phyloP scores from a whole-genome alignment of 2,113 vertebrate genomes.

The Marmota monax region DNA sequence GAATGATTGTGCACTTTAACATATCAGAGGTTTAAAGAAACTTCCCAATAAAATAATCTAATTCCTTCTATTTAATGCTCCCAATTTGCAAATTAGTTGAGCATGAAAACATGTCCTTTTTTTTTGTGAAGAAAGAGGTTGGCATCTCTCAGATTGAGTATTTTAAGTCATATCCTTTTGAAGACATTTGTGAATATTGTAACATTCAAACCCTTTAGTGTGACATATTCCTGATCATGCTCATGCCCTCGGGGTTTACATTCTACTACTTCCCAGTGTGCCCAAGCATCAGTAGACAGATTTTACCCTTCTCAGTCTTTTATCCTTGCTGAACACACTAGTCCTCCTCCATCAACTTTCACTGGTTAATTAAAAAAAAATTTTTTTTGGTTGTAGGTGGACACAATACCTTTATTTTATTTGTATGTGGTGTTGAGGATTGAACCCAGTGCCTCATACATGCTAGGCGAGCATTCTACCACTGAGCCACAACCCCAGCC shows the following conservation, averaged over 20 bases:
- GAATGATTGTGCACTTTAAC: no score
- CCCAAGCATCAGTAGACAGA: not conserved
- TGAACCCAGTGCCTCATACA: no score
- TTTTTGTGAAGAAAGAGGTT: not conserved
- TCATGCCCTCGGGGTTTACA: not conserved
- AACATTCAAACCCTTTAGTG: not conserved
- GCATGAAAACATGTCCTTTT: not conserved
- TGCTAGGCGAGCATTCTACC: no score
- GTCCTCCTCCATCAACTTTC: not conserved
- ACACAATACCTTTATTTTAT: no score
- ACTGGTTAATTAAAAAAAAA: not conserved
- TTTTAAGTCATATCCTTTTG: not conserved
- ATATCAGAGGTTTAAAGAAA: not conserved
- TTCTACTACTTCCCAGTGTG: accelerated
- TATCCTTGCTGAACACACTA: not conserved
- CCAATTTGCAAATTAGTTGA: not conserved
- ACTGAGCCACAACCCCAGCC: not conserved
- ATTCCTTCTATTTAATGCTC: not conserved
- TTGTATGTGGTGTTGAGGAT: no score
- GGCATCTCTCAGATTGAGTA: not conserved
- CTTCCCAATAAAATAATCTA: not conserved
- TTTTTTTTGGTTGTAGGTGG: no score
- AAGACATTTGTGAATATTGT: not conserved
- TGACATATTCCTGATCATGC: not conserved
- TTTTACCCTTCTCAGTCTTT: no score